Evolutionary conservation across 2,113 vertebrate genomes (phyloP).

Genomic region (Eolophus roseicapilla): DNA sequence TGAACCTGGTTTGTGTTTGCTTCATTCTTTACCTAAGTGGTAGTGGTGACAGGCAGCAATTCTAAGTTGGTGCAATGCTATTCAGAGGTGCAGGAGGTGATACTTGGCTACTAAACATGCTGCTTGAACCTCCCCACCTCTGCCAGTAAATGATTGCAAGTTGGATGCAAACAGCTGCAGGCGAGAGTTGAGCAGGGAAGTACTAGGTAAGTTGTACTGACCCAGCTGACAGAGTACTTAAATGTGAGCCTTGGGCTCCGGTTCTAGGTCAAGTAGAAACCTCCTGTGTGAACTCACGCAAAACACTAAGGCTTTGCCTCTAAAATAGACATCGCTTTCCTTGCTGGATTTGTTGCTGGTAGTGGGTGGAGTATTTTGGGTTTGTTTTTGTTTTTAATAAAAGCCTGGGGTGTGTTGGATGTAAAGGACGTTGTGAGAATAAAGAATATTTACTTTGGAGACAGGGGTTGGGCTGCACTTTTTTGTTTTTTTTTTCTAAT

Average conservation of each 20-base stretch:
- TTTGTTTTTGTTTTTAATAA: background rate
- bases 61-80: background rate
- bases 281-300: background rate
- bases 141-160: background rate
- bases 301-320: background rate
- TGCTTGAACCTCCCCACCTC: background rate
- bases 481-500: background rate
- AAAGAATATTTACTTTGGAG: slow-evolving; percentile 30
- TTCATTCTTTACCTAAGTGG: background rate
- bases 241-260: background rate
- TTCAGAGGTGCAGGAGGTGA: background rate
- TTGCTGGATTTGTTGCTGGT: background rate
- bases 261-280: background rate
- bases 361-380: background rate
- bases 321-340: background rate
- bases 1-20: background rate
- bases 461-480: background rate
- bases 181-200: background rate
- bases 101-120: background rate
- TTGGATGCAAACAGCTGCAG: background rate
- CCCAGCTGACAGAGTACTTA: background rate
- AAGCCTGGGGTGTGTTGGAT: background rate
- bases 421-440: background rate
- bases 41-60: background rate
- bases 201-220: background rate